Evolutionary conservation across 2,113 vertebrate genomes (phyloP).

Genomic region (Laterallus jamaicensis): DNA sequence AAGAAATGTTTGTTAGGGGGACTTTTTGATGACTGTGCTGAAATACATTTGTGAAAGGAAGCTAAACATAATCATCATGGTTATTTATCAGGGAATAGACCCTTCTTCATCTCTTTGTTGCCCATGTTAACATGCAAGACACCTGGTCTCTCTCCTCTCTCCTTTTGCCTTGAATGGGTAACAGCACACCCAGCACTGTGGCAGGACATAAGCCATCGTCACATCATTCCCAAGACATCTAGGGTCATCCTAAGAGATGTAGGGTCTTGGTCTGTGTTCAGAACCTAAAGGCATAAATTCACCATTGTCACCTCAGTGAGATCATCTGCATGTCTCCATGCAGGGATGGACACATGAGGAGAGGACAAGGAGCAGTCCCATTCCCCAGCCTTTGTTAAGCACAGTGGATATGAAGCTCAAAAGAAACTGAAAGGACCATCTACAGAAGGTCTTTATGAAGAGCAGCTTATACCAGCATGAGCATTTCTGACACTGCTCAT

Average conservation of each 20-base stretch:
- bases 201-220: neutral
- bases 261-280: neutral
- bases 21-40: conserved; percentile 20
- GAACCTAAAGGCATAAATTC: neutral
- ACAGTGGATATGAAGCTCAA: neutral
- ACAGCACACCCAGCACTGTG: neutral
- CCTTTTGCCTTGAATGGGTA: neutral
- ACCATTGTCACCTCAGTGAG: neutral
- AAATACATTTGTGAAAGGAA: conserved; percentile 25
- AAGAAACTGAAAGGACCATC: neutral
- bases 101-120: neutral
- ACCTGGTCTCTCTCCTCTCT: neutral
- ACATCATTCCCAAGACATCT: neutral
- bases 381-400: neutral
- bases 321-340: fast-evolving
- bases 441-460: neutral
- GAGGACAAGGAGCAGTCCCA: neutral
- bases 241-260: neutral
- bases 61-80: neutral
- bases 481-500: neutral
- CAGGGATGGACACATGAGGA: neutral
- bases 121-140: neutral
- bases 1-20: neutral
- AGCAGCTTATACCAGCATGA: neutral
- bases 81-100: neutral